Base-by-base conservation (phyloP, 2,888 invertebrate species). In the Chrysina gloriosa region DNA sequence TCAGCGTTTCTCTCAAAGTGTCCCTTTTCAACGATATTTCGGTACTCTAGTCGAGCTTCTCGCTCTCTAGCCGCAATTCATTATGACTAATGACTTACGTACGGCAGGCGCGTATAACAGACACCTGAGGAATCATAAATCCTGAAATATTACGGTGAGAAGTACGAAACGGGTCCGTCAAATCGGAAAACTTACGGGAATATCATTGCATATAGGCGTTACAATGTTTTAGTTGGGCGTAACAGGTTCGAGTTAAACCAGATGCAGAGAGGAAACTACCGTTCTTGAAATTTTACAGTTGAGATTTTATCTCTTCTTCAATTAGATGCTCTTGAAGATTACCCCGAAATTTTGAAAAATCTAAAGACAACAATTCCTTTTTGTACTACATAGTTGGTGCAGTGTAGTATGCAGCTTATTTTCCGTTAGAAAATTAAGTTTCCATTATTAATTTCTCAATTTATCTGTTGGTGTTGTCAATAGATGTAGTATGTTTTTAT, bases 41-140 rank as follows among this genome's bases (percentile, higher is more conserved):
- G 6, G 14, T 7, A 34, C 7, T 31, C 31, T 52, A 29, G 31
- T 9, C 52, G 52, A 19, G 9, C 31, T 31, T 52, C 19, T 52
- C 52, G 16, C 52, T 52, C 25, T 31, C 52, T 31, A 14, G 31
- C 52, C 29, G 50, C 56, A 56, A 56, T 56, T 56, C 39, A 58
- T 39, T 58, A 39, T 39, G 39, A 58, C 58, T 58, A 58, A 58
- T 58, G 58, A 58, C 58, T 42, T 25, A 58, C 58, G 39, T 58
- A 39, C 39, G 58, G 39, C 25, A 58, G 58, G 39, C 11, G 2
- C 58, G 42, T 27, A 58, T 58, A 58, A 25, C 58, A 58, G 58
- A 58, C 58, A 58, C 58, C 39, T 58, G 58, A 58, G 58, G 58
- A 58, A 39, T 58, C 39, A 39, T 58, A 58, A 58, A 39, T 58